Evolutionary conservation across 2,797 vertebrate species (phyloP).

Genomic region (Gobio occitaniae): DNA sequence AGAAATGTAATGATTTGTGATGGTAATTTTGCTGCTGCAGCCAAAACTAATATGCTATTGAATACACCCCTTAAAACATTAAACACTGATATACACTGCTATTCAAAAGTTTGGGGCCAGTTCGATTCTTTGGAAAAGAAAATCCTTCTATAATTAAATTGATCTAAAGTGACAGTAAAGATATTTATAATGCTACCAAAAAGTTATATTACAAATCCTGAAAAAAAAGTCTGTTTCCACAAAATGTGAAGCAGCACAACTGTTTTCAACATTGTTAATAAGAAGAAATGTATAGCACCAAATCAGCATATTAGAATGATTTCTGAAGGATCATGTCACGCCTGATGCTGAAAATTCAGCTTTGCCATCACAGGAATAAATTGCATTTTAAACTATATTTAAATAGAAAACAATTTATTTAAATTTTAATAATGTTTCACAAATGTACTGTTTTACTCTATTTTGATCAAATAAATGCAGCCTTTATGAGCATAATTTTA

Average conservation of each 20-base stretch:
- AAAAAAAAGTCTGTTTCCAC: background rate
- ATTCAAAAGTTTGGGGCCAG: background rate
- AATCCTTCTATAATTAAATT: background rate
- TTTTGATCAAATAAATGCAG: slow-evolving; percentile 3
- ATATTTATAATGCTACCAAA: background rate
- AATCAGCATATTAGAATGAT: background rate
- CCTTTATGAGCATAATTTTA: background rate
- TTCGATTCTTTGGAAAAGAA: too few species aligned
- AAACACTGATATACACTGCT: background rate
- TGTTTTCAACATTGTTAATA: background rate
- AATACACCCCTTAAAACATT: background rate
- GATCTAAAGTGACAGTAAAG: background rate
- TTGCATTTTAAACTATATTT: background rate
- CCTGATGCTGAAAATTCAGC: background rate
- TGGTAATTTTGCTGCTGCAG: background rate
- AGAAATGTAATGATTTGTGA: background rate
- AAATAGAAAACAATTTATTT: background rate
- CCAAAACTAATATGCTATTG: background rate
- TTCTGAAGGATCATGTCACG: background rate
- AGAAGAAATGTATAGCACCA: background rate
- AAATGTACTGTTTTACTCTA: background rate
- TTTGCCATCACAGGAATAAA: background rate
- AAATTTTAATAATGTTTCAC: background rate
- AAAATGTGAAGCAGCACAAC: background rate
- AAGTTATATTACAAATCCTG: background rate